Evolutionary conservation across 1,140 invertebrate genomes (phyloP), one percentile per base, ranked within the genome.

Genomic region (Bombus vancouverensis): DNA sequence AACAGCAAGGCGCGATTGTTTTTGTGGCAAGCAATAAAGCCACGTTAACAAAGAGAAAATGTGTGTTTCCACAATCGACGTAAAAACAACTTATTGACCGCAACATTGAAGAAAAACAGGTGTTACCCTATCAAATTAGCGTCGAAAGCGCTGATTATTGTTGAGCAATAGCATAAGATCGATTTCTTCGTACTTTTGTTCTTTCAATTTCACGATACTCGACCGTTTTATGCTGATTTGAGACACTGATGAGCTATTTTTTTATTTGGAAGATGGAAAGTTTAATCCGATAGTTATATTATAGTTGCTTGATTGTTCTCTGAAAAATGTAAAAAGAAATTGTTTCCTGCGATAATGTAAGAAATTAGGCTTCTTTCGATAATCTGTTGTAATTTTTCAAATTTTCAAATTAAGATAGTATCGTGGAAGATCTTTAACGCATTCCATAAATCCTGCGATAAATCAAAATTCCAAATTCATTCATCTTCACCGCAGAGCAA

Each of bases 1-100:
- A 84, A 80, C 66, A 37, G 76, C 34, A 68, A 62, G 22, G 22
- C 28, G 15, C 68, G 34, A 81, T 81, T 57, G 83, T 81, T 85
- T 81, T 81, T 84, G n/a, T 25, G 53, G 8, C 28, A 42, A 59
- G 59, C 75, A 28, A 5, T 22, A 42, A 32, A 73, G 59, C 47
- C 25, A 4, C 37, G 28, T 57, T 68, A 42, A 39, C 44, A 70
- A 78, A 78, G 74, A 78, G 82, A 70, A 83, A 83, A 83, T 70
- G 37, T 37, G 9, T 39, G 44, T 76, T 76, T 75, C 57, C 15
- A 44, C 42, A 5, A 22, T 62, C 22, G 25, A 2, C 5, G 28
- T 5, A 78, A 78, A 70, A 78, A n/a, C 47, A 13, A 78, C 34
- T 53, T 34, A 66, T 37, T 1, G 44, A 9, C 3, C 34, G 39